Evolutionary conservation across 2,797 vertebrate genomes (phyloP).

Genomic region (Potorous gilbertii): DNA sequence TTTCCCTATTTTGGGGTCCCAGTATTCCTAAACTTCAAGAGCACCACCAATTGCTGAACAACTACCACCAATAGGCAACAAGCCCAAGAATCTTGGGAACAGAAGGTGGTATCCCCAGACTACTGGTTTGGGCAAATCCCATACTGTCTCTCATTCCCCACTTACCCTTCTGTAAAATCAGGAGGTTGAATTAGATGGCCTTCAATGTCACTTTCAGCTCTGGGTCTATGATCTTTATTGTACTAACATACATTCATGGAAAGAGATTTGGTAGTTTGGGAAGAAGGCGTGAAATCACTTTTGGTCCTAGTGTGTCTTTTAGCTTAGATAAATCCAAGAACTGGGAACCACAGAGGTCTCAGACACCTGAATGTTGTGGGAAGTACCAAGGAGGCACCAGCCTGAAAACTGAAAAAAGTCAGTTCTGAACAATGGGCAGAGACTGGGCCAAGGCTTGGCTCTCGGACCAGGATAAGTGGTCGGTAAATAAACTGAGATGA

Average conservation of each 20-base stretch:
- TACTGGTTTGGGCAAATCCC: background rate
- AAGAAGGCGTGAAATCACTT: background rate
- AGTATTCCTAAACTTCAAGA: too few relatives aligned
- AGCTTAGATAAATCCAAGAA: background rate
- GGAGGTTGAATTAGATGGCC: background rate
- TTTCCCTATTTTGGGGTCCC: too few relatives aligned
- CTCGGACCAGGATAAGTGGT: background rate
- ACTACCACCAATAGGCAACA: background rate
- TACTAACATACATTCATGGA: background rate
- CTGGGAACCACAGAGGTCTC: background rate
- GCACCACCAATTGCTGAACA: background rate
- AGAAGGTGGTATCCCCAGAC: background rate
- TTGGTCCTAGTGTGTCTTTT: background rate
- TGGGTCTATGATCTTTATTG: background rate
- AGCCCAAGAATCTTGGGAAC: background rate
- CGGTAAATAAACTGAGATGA: background rate
- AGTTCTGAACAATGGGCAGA: background rate
- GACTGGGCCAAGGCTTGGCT: background rate
- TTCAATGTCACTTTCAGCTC: background rate
- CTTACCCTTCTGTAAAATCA: background rate
- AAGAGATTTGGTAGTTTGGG: background rate
- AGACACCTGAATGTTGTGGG: background rate
- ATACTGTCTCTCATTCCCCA: background rate
- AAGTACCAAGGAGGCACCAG: background rate
- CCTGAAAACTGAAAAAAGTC: background rate